Percentiles rank a stretch among this genome's conserved stretches.
Evolutionary conservation across 2,113 vertebrate genomes (phyloP).

Genomic region (Nothobranchius kuhntae): DNA sequence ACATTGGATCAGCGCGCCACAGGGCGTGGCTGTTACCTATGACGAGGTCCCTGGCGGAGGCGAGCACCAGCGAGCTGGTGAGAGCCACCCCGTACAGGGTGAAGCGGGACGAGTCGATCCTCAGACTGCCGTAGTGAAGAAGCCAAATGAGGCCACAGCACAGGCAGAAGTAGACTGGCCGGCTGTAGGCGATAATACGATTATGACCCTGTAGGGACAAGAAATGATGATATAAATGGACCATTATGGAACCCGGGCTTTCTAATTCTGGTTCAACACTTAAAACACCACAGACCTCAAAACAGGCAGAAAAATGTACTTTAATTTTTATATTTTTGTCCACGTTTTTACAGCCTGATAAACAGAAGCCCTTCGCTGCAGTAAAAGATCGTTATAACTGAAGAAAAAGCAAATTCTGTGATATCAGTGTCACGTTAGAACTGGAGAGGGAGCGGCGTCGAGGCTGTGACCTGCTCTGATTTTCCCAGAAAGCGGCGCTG

Average conservation of each 20-base stretch:
- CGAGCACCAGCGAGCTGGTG: slow-evolving; percentile 90
- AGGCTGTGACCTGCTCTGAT: slow-evolving; percentile 33
- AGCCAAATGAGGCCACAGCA: slow-evolving; percentile 98
- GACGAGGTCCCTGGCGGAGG: slow-evolving; percentile 94
- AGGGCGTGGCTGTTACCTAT: slow-evolving; percentile 80
- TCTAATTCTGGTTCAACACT: not conserved
- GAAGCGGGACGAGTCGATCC: slow-evolving; percentile 84
- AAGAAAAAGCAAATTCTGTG: no score
- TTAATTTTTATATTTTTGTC: no score
- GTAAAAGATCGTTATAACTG: no score
- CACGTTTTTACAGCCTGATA: no score
- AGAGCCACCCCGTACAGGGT: slow-evolving; percentile 91
- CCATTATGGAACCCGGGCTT: not conserved
- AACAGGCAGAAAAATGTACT: no score
- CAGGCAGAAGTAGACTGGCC: slow-evolving; percentile 98
- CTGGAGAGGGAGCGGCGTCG: not conserved
- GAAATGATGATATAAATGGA: slow-evolving; percentile 4
- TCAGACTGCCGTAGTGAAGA: slow-evolving; percentile 91
- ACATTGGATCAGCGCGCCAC: not conserved
- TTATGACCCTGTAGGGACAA: slow-evolving; percentile 88
- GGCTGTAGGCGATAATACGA: slow-evolving; percentile 98
- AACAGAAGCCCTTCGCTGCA: no score
- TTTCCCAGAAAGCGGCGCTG: not conserved
- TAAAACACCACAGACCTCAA: no score
- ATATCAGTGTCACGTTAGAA: no score